These are phyloP conservation scores for Trachops cirrhosus DNA, from an alignment of 2,797 vertebrate species.

Conservation along the genomic window DNA sequence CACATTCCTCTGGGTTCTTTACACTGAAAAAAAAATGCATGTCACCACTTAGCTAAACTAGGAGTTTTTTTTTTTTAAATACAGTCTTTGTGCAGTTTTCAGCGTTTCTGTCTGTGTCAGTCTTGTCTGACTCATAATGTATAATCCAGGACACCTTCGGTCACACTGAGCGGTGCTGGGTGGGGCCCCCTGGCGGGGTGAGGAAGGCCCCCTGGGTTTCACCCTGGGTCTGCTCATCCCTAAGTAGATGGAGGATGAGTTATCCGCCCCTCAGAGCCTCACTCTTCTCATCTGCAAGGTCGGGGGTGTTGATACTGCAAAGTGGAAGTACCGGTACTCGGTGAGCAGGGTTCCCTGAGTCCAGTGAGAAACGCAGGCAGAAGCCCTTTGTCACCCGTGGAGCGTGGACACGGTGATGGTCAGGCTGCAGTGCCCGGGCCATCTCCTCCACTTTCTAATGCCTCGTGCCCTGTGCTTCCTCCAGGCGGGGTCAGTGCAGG, in stretches of 20 bases:
- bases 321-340: neutral
- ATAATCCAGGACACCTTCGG: neutral
- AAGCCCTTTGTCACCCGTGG: neutral
- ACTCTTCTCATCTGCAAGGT: neutral
- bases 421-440: neutral
- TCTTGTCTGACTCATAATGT: neutral
- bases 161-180: neutral
- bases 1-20: neutral
- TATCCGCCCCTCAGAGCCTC: neutral
- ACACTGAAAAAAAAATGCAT: neutral
- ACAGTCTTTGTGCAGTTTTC: neutral
- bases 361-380: neutral
- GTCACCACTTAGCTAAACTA: neutral
- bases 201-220: neutral
- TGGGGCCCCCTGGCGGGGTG: neutral
- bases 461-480: neutral
- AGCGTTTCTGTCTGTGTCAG: rapidly evolving
- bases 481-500: neutral
- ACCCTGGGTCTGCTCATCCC: neutral
- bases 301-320: neutral
- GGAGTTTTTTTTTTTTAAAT: neutral
- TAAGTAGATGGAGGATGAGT: neutral
- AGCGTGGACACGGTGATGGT: neutral
- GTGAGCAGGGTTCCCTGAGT: neutral
- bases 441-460: neutral